Conservation (phyloP, 2,888 invertebrate species). For the Chymomyza caudatula region DNA sequence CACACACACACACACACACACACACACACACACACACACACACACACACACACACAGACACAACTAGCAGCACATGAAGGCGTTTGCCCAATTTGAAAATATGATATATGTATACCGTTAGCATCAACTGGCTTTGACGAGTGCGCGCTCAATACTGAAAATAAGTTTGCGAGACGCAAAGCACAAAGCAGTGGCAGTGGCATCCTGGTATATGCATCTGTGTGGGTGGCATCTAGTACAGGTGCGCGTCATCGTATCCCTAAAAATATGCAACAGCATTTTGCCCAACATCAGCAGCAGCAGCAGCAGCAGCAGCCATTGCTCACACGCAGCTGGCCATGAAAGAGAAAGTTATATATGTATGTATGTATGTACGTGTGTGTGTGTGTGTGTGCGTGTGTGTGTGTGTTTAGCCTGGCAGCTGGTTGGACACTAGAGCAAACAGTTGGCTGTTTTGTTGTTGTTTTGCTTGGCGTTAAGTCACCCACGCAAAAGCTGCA, state of each 20-base stretch:
- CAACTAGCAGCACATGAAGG: constrained; percentile 12
- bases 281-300: constrained; percentile 7
- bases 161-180: constrained; percentile 11
- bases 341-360: constrained; percentile 46
- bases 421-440: constrained; percentile 60
- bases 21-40: constrained; percentile 16
- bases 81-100: constrained; percentile 21
- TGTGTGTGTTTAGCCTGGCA: constrained; percentile 22
- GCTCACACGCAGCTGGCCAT: constrained; percentile 6
- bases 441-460: constrained; percentile 61
- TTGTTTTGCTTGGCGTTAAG: constrained; percentile 39
- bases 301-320: background rate
- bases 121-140: constrained; percentile 21
- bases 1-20: constrained; percentile 13
- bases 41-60: constrained; percentile 21
- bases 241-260: constrained; percentile 50
- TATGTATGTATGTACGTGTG: background rate
- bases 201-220: constrained; percentile 26
- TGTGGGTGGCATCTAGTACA: constrained; percentile 34
- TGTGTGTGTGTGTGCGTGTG: background rate
- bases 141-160: constrained; percentile 55
- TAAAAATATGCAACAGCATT: constrained; percentile 65
- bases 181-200: background rate
- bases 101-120: constrained; percentile 20
- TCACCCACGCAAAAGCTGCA: constrained; percentile 64